phyloP scores from a whole-genome alignment of 2,113 vertebrate genomes.

The Protobothrops flavoviridis region DNA sequence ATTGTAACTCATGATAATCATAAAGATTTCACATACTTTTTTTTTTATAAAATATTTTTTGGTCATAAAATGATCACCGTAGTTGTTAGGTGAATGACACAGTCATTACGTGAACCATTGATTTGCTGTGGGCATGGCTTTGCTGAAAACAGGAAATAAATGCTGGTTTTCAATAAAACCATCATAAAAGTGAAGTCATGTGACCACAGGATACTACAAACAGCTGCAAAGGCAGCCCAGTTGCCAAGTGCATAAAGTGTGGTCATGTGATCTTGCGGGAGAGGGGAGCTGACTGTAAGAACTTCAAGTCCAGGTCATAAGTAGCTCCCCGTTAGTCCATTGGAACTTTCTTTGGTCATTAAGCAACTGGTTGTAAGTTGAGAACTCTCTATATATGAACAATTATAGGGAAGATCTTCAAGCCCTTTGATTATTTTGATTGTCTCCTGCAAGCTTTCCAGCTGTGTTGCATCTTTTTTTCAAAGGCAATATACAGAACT shows the following conservation, averaged over 20 bases:
- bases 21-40: background rate
- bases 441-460: background rate
- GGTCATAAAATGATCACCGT: background rate
- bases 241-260: background rate
- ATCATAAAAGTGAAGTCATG: background rate
- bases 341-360: background rate
- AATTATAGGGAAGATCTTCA: background rate
- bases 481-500: background rate
- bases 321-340: background rate
- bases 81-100: background rate
- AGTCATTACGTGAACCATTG: background rate
- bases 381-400: background rate
- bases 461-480: background rate
- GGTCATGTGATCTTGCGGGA: background rate
- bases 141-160: background rate
- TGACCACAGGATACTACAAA: background rate
- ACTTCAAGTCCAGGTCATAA: background rate
- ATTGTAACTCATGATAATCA: background rate
- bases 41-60: background rate
- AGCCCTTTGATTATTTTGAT: background rate
- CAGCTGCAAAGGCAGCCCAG: background rate
- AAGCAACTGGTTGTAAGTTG: background rate
- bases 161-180: background rate
- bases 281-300: background rate
- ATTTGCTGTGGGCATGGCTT: background rate